These are phyloP conservation scores for Gavia stellata DNA, from an alignment of 2,113 vertebrate species.

Conservation along the genomic window DNA sequence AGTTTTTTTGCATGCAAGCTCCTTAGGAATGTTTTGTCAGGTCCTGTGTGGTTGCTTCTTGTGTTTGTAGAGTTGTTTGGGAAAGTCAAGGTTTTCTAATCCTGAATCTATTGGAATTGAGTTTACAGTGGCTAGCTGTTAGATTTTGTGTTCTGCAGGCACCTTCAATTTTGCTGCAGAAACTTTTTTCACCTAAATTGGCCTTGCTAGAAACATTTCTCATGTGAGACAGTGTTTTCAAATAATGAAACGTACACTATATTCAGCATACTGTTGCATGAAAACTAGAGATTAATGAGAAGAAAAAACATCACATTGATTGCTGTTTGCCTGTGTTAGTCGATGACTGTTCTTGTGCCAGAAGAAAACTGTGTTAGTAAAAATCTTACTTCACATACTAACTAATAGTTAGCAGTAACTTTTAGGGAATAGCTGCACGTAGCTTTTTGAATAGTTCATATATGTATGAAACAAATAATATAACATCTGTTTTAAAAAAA, in stretches of 20 bases:
- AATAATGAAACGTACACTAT: not conserved
- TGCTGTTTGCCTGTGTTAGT: not conserved
- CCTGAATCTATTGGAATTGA: not conserved
- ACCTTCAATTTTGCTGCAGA: not conserved
- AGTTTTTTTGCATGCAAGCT: not conserved
- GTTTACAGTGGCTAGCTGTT: not conserved
- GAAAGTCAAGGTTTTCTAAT: not conserved
- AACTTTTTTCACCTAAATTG: not conserved
- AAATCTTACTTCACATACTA: not conserved
- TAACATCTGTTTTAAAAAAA: not conserved
- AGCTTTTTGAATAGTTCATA: not conserved
- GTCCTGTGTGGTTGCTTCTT: not conserved
- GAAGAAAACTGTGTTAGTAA: not conserved
- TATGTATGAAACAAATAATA: not conserved
- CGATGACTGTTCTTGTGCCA: not conserved
- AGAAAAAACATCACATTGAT: not conserved
- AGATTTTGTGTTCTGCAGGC: not conserved
- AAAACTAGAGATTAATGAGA: not conserved
- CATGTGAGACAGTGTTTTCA: not conserved
- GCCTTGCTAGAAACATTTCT: not conserved
- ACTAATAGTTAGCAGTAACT: not conserved
- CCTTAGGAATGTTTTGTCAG: not conserved
- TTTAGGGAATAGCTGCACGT: not conserved
- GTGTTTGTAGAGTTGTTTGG: not conserved
- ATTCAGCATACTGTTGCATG: not conserved